Evolutionary conservation across 2,888 invertebrate species (phyloP).

Genomic region (Eupithecia tripunctaria): DNA sequence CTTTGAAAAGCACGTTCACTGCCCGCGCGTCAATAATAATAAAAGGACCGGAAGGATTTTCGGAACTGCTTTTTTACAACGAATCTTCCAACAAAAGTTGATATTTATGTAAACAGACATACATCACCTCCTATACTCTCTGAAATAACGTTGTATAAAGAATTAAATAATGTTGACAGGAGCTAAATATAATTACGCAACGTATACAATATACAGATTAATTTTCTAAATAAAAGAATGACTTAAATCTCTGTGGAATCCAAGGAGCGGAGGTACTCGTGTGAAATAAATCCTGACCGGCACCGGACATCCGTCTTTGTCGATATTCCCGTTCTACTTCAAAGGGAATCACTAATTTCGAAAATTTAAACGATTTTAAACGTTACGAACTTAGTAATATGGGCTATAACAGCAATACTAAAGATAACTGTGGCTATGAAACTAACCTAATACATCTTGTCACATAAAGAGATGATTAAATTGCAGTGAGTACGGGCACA

Average conservation of each 20-base stretch:
- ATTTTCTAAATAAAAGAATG: constrained; percentile 37
- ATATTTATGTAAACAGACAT: constrained; percentile 60
- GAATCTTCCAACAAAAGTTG: constrained; percentile 52
- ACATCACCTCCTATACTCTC: constrained; percentile 37
- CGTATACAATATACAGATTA: constrained; percentile 39
- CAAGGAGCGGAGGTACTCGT: constrained; percentile 69
- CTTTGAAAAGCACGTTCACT: constrained; percentile 69
- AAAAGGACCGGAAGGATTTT: constrained; percentile 78
- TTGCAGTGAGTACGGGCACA: constrained; percentile 68
- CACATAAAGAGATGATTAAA: constrained; percentile 74
- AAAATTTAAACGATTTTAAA: constrained; percentile 63
- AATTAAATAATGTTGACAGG: constrained; percentile 4
- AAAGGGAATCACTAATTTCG: constrained; percentile 72
- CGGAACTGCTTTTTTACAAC: constrained; percentile 48
- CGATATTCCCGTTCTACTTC: constrained; percentile 83
- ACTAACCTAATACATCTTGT: constrained; percentile 74
- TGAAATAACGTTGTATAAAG: constrained; percentile 22
- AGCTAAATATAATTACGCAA: constrained; percentile 33
- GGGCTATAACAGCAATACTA: constrained; percentile 48
- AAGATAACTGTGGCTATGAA: constrained; percentile 54
- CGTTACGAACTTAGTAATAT: constrained; percentile 59
- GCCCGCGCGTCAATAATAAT: constrained; percentile 53
- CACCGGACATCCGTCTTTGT: constrained; percentile 84
- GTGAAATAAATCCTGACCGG: constrained; percentile 84
- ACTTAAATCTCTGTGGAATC: constrained; percentile 53